Percentiles rank a stretch among this genome's conserved stretches.
Conservation (phyloP, 2,888 invertebrate species). For the Rugalucina vietnamica region DNA sequence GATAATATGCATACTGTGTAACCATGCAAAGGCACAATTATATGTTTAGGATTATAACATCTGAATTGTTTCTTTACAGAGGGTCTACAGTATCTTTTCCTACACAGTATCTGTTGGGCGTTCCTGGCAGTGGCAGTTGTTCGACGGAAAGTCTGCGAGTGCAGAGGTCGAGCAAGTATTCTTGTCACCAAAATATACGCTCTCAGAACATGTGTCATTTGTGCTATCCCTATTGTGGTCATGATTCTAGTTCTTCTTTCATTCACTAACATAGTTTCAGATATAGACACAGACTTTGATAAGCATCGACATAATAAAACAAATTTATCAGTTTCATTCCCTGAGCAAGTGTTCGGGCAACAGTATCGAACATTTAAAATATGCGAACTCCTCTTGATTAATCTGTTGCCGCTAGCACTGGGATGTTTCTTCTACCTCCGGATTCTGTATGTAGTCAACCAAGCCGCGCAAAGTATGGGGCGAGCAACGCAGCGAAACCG, state of each 20-base stretch:
- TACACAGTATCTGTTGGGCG: constrained; percentile 45
- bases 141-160: constrained; percentile 53
- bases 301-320: too few species aligned
- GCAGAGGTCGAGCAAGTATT: constrained; percentile 48
- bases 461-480: constrained; percentile 30
- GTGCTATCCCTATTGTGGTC: constrained; percentile 23
- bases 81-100: constrained; percentile 32
- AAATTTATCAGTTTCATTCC: neutral
- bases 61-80: constrained; percentile 40
- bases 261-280: neutral
- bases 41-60: too few species aligned
- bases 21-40: too few species aligned
- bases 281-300: neutral
- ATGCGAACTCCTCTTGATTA: constrained; percentile 26
- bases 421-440: constrained; percentile 28
- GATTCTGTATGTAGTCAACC: constrained; percentile 33
- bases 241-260: neutral
- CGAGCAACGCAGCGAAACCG: constrained; percentile 23
- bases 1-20: too few species aligned
- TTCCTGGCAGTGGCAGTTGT: constrained; percentile 48
- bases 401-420: constrained; percentile 28
- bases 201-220: constrained; percentile 28
- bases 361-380: neutral
- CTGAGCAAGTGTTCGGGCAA: neutral
- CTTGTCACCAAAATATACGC: constrained; percentile 38